A percentile compares a stretch with the other conserved stretches of the same genome.
Conservation (phyloP, 2,797 vertebrate species). For the Poecile montanus region DNA sequence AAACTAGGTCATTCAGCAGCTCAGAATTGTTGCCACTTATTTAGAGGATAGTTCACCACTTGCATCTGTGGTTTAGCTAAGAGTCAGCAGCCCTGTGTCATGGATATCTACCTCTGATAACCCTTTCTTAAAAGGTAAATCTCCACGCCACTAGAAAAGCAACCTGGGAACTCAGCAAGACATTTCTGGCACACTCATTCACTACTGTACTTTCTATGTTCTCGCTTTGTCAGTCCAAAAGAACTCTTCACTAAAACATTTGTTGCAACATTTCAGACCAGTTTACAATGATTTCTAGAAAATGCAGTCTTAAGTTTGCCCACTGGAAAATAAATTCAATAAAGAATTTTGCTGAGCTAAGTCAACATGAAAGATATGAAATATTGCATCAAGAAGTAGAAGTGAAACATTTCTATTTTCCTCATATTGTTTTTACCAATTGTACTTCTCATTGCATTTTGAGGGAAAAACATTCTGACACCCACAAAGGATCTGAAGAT, state of each 20-base stretch:
- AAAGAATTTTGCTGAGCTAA: not conserved
- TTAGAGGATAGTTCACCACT: not conserved
- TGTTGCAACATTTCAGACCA: not conserved
- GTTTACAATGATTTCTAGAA: not conserved
- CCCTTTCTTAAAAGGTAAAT: not conserved
- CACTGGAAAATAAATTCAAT: not conserved
- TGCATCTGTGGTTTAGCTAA: not conserved
- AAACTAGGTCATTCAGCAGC: not conserved
- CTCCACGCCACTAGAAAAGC: not conserved
- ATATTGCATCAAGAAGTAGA: not conserved
- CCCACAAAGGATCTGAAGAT: not conserved
- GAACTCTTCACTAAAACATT: not conserved
- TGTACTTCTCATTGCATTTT: not conserved
- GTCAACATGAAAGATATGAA: not conserved
- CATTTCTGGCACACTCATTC: not conserved
- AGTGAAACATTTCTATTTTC: conserved; percentile 3
- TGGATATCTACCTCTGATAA: not conserved
- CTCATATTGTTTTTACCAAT: not conserved
- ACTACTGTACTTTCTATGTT: not conserved
- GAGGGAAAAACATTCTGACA: not conserved
- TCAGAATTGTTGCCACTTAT: not conserved
- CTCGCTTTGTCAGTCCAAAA: not conserved
- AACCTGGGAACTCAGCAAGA: not conserved
- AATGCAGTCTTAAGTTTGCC: not conserved
- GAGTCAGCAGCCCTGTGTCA: not conserved